Percentiles rank a stretch among this genome's conserved stretches.
phyloP scores from a whole-genome alignment of 2,888 invertebrate species.

The Cerceris ruficornis region DNA sequence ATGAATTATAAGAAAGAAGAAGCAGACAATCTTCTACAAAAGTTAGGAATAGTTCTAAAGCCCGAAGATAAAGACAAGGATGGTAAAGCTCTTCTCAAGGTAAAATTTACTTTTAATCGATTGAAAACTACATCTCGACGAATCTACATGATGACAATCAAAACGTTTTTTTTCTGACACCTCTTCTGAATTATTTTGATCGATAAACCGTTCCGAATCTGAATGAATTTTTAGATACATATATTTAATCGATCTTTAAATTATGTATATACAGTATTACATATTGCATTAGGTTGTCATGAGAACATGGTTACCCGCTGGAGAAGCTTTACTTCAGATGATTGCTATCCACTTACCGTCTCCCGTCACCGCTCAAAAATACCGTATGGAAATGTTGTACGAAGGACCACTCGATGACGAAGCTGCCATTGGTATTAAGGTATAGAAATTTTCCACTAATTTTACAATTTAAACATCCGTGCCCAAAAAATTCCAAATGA shows the following conservation, averaged over 20 bases:
- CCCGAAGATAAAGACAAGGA: conserved; percentile 98
- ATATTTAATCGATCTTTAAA: conserved; percentile 3
- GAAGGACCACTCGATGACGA: conserved; percentile 99
- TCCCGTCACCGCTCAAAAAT: conserved; percentile 99
- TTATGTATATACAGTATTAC: background rate
- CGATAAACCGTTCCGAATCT: conserved; percentile 67
- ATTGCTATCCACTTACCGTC: conserved; percentile 99
- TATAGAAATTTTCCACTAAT: conserved; percentile 66
- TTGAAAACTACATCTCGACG: too few species aligned
- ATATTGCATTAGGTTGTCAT: conserved; percentile 89
- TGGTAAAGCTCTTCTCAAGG: conserved; percentile 97
- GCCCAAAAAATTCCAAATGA: conserved; percentile 60
- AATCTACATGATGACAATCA: conserved; percentile 72
- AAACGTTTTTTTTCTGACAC: conserved; percentile 77
- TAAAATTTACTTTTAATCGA: conserved; percentile 66
- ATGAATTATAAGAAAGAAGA: conserved; percentile 99
- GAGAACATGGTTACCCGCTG: conserved; percentile 99
- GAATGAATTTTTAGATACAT: conserved; percentile 41
- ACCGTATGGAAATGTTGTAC: conserved; percentile 99
- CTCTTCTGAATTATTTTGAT: conserved; percentile 78
- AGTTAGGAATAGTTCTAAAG: conserved; percentile 95
- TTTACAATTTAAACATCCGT: conserved; percentile 8
- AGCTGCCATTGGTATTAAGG: conserved; percentile 94
- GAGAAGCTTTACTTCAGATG: conserved; percentile 99
- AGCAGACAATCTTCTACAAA: conserved; percentile 92